Conservation (phyloP, 2,888 invertebrate species). For the Epinotia nisella region DNA sequence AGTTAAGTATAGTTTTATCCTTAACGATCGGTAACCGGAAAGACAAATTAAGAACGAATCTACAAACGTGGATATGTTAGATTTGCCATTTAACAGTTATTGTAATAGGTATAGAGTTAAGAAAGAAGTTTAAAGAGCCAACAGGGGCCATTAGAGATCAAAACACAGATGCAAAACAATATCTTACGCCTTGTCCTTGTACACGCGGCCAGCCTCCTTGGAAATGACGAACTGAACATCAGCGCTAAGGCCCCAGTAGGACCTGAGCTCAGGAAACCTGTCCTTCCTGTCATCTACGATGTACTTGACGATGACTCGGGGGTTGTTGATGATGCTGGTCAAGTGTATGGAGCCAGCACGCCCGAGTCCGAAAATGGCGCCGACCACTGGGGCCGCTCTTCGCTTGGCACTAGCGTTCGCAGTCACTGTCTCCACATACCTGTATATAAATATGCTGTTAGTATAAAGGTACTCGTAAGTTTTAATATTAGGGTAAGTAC, state of each 20-base stretch:
- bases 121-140: too few species aligned
- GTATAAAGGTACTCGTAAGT: neutral
- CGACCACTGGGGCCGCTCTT: constrained; percentile 62
- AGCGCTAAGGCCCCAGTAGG: constrained; percentile 79
- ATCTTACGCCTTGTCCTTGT: constrained; percentile 80
- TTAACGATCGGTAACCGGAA: neutral
- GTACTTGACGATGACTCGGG: constrained; percentile 81
- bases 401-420: constrained; percentile 56
- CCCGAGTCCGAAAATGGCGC: constrained; percentile 85
- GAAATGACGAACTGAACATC: constrained; percentile 77
- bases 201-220: constrained; percentile 77
- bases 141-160: neutral
- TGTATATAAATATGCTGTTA: constrained; percentile 49
- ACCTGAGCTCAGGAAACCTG: constrained; percentile 72
- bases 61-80: too few species aligned
- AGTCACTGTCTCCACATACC: constrained; percentile 71
- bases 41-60: neutral
- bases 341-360: constrained; percentile 87
- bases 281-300: constrained; percentile 82
- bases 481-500: neutral
- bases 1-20: too few species aligned
- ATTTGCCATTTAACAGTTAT: too few species aligned
- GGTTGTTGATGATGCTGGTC: constrained; percentile 73
- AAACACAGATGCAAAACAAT: neutral
- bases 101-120: neutral